Base-by-base conservation (phyloP, 2,797 vertebrate genomes). In the Toxotes lorentzi region DNA sequence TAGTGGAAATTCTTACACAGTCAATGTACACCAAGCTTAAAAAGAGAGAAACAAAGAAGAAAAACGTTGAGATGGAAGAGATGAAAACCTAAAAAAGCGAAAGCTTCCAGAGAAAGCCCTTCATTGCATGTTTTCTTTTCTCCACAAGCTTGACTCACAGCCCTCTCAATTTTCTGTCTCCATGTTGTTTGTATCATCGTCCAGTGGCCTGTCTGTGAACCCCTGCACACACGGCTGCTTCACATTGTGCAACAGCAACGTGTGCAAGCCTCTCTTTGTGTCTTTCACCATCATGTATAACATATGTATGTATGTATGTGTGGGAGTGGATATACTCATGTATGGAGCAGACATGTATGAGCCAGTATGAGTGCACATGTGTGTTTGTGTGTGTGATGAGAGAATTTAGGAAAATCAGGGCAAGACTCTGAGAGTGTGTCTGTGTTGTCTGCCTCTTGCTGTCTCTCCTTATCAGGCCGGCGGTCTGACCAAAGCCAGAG, bases 401-500 rank as follows among this genome's bases (percentile, higher is more conserved):
- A 72, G 40, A 78, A 56, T 70, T 65, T 27, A 41, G 34, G 23
- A 73, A 71, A 84, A 79, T 48, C 30, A 70, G 70, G 34, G 11
- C 32, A 74, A 65, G 63, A 71, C 23, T 50, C 43, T 34, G 43
- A 73, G 63, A 76, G 59, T 72, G 50, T 66, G 54, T 76, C 47
- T 87, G 80, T 84, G 82, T 66, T 78, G 83, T 73, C 77, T 86
- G 74, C 82, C 34, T 87, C 72, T 76, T 48, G 56, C 76, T 86
- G 86, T 86, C 88, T 89, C 69, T 85, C 54, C 88, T 93, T 93
- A 93, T 93, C 90, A 90, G 73, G 41, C 58, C 12, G 19, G 79
- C 45, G 13, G 86, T 89, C 87, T 88, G 86, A 91, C 87, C 87
- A 81, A 92, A 91, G 85, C 87, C 91, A 91, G 86, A 92, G 85